These are phyloP conservation scores for Andrena fulva DNA, from an alignment of 2,888 invertebrate genomes.

Conservation along the genomic window DNA sequence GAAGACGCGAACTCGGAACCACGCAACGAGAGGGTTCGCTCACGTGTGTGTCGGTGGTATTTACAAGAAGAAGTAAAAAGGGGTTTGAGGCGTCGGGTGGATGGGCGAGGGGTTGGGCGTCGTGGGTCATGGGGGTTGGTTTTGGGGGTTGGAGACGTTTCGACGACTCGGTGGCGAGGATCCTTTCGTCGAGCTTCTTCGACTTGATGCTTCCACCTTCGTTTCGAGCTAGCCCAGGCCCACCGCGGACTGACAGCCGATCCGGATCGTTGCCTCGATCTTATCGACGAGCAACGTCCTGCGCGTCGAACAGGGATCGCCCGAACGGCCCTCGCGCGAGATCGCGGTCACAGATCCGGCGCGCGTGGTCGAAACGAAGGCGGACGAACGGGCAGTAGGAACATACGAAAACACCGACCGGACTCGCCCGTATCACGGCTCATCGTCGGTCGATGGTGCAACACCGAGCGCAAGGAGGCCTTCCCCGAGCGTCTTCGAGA, in stretches of 20 bases:
- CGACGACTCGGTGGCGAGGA: conserved; percentile 65
- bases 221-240: conserved; percentile 38
- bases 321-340: background rate
- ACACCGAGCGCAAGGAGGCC: conserved; percentile 47
- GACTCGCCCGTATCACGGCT: conserved; percentile 20
- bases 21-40: conserved; percentile 23
- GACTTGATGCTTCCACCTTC: conserved; percentile 50
- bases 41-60: conserved; percentile 58
- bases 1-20: conserved; percentile 32
- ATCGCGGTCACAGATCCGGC: background rate
- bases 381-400: conserved; percentile 67
- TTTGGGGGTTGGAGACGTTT: conserved; percentile 48
- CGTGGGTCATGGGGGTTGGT: too few relatives aligned
- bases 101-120: background rate
- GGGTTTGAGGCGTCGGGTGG: background rate
- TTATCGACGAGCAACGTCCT: background rate
- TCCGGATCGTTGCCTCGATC: background rate
- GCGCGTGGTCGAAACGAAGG: conserved; percentile 55
- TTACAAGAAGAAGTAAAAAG: conserved; percentile 58
- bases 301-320: background rate
- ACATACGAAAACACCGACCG: conserved; percentile 66
- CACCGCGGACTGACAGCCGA: background rate
- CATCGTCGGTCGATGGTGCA: conserved; percentile 42
- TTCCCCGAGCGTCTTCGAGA: conserved; percentile 39
- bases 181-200: conserved; percentile 68